Conservation (phyloP, 2,113 vertebrate species). For the Ciconia maguari region DNA sequence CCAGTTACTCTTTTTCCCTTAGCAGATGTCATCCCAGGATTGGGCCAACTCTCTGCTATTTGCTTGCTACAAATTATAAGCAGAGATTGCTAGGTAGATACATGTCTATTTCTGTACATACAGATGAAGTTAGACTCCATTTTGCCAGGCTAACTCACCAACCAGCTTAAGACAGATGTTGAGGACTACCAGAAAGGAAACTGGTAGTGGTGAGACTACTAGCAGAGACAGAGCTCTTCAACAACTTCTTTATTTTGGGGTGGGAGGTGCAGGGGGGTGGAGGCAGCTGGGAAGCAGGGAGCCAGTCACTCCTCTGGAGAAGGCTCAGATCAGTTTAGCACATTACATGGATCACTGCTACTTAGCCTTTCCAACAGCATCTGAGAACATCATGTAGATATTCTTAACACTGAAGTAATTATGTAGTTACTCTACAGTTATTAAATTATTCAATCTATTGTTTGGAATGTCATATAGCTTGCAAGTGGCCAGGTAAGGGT, state of each 20-base stretch:
- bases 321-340: not conserved
- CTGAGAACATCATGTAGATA: not conserved
- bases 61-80: not conserved
- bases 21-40: not conserved
- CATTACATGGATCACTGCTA: not conserved
- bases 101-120: not conserved
- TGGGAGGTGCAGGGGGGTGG: not conserved
- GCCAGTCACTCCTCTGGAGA: not conserved
- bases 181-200: not conserved
- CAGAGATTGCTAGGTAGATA: not conserved
- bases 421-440: not conserved
- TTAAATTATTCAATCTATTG: not conserved
- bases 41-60: not conserved
- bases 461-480: not conserved
- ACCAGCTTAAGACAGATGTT: not conserved
- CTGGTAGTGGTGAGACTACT: not conserved
- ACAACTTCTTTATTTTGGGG: not conserved
- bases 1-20: not conserved
- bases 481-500: not conserved
- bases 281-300: not conserved
- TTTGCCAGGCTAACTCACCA: not conserved
- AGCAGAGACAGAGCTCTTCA: not conserved
- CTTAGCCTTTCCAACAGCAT: not conserved
- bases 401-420: not conserved
- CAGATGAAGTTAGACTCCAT: not conserved